phyloP scores from a whole-genome alignment of 2,888 invertebrate species.

The Dasysyrphus tricinctus region DNA sequence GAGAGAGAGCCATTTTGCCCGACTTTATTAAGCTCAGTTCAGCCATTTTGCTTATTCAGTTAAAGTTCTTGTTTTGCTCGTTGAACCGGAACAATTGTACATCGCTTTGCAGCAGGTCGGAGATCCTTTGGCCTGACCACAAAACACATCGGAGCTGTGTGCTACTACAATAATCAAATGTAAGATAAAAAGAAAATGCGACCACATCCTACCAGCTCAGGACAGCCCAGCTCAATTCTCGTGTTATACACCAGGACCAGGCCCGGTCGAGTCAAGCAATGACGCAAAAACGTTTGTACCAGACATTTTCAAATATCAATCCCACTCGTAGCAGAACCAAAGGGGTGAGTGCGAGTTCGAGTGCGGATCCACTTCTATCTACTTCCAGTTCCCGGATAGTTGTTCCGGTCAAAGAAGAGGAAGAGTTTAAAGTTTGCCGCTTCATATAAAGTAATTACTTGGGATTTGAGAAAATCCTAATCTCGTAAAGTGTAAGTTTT shows the following conservation, averaged over 20 bases:
- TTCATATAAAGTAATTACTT: conserved; percentile 59
- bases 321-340: not conserved
- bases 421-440: conserved; percentile 57
- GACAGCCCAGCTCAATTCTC: not conserved
- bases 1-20: not conserved
- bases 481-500: conserved; percentile 14
- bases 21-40: conserved; percentile 58
- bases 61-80: conserved; percentile 22
- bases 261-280: not conserved
- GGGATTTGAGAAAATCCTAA: conserved; percentile 49
- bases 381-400: not conserved
- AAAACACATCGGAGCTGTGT: conserved; percentile 43
- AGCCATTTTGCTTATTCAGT: conserved; percentile 37
- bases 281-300: conserved; percentile 41
- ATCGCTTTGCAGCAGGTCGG: conserved; percentile 27
- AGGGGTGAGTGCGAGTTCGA: conserved; percentile 2
- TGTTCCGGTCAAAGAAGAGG: conserved; percentile 44
- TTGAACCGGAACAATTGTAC: conserved; percentile 37
- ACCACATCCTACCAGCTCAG: conserved; percentile 19
- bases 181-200: conserved; percentile 43
- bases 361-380: conserved; percentile 4
- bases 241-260: not conserved
- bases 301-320: conserved; percentile 41
- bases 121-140: conserved; percentile 47
- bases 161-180: conserved; percentile 48